Conservation (phyloP, 2,113 vertebrate genomes). For the Sander lucioperca region DNA sequence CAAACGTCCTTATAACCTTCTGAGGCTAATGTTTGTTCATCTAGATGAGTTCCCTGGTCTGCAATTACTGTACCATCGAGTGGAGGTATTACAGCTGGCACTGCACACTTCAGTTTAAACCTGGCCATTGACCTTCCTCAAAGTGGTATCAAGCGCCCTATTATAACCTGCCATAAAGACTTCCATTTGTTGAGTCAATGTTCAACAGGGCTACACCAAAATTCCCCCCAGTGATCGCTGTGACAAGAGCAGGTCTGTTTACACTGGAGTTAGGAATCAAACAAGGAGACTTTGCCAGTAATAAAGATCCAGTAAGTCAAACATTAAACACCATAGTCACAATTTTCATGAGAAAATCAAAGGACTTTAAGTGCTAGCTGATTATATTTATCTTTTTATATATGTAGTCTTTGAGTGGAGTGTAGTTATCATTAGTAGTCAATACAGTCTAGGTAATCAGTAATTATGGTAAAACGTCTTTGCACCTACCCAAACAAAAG, state of each 20-base stretch:
- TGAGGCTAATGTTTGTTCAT: constrained; percentile 71
- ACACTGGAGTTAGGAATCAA: constrained; percentile 21
- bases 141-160: constrained; percentile 74
- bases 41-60: constrained; percentile 59
- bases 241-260: constrained; percentile 42
- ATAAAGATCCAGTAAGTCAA: background rate
- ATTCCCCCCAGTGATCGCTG: constrained; percentile 17
- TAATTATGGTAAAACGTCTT: background rate
- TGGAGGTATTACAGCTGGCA: constrained; percentile 64
- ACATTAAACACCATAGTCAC: background rate
- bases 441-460: constrained; percentile 23
- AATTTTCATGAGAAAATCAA: background rate
- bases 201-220: constrained; percentile 51
- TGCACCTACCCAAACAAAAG: background rate
- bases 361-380: background rate
- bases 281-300: constrained; percentile 9
- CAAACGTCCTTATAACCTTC: constrained; percentile 30
- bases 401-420: background rate
- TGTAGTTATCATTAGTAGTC: background rate
- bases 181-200: constrained; percentile 72
- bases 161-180: constrained; percentile 75
- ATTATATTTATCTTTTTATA: background rate
- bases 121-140: constrained; percentile 75
- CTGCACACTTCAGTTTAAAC: constrained; percentile 60
- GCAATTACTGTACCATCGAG: constrained; percentile 58